A percentile compares a stretch with the other conserved stretches of the same genome.
These are phyloP conservation scores for Periplaneta americana DNA, from an alignment of 1,140 invertebrate species.

Conservation along the genomic window DNA sequence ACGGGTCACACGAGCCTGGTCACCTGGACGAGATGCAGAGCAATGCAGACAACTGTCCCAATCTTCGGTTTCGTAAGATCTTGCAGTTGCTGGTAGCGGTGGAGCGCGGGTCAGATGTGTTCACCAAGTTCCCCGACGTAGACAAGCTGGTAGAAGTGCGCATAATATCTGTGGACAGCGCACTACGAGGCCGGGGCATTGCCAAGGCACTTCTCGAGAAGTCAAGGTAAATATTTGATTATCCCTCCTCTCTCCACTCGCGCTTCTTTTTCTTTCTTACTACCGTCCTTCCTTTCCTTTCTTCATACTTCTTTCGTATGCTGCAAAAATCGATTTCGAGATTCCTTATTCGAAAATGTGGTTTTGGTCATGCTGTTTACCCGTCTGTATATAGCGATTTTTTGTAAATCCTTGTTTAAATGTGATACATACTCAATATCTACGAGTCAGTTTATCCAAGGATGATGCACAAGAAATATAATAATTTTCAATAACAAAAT, in stretches of 20 bases:
- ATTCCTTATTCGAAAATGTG: too few species aligned
- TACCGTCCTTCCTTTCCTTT: too few species aligned
- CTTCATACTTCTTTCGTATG: too few species aligned
- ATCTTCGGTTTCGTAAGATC: slow-evolving; percentile 53
- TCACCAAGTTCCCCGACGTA: slow-evolving; percentile 47
- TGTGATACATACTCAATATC: too few species aligned
- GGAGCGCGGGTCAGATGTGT: slow-evolving; percentile 47
- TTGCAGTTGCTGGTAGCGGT: slow-evolving; percentile 50
- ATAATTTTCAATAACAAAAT: too few species aligned
- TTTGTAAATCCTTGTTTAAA: too few species aligned
- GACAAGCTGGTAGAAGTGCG: slow-evolving; percentile 52
- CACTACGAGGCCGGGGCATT: slow-evolving; percentile 58
- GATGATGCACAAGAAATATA: too few species aligned
- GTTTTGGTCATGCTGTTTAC: too few species aligned
- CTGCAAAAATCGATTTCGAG: too few species aligned
- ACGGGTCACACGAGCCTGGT: slow-evolving; percentile 39
- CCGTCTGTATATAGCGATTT: too few species aligned
- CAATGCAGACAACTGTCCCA: slow-evolving; percentile 18
- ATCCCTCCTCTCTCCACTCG: background rate
- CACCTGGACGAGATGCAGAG: slow-evolving; percentile 23
- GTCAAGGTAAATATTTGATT: slow-evolving; percentile 43
- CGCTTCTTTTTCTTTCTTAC: background rate
- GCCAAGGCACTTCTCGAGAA: slow-evolving; percentile 55
- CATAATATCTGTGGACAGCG: slow-evolving; percentile 58
- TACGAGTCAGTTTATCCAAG: too few species aligned